A percentile compares a stretch with the other conserved stretches of the same genome.
Conservation (phyloP, 2,113 vertebrate genomes). For the Leucopsar rothschildi region DNA sequence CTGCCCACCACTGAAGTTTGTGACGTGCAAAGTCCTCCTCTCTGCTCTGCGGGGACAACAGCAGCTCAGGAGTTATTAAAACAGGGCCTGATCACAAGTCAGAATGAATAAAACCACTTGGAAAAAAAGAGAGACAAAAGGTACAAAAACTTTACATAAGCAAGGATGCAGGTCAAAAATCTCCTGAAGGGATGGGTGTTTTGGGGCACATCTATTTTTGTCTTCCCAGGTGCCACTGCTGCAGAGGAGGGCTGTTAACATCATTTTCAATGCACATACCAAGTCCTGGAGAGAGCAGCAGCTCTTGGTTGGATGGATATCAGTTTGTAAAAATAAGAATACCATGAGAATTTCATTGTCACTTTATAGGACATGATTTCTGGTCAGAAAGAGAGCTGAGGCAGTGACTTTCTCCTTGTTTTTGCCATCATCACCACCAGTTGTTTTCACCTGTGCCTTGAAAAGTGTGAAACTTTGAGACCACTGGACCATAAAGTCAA, state of each 20-base stretch:
- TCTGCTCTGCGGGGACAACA: background rate
- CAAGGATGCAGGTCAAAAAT: background rate
- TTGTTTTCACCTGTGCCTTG: background rate
- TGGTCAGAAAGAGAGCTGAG: background rate
- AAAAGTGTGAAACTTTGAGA: background rate
- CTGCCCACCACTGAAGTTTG: constrained; percentile 5
- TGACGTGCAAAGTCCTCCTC: background rate
- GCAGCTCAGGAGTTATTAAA: background rate
- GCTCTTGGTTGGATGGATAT: background rate
- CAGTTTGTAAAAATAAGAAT: background rate
- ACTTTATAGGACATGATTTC: background rate
- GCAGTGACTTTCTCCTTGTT: background rate
- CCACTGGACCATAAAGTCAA: background rate
- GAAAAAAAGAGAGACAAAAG: background rate
- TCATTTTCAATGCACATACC: rapidly evolving
- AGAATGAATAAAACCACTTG: background rate
- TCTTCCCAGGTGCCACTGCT: background rate
- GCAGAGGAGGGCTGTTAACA: background rate
- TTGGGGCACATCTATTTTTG: background rate
- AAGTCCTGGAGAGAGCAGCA: background rate
- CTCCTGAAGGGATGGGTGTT: background rate
- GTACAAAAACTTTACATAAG: background rate
- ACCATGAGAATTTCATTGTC: background rate
- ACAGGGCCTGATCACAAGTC: background rate
- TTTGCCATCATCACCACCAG: background rate